Conservation (phyloP, 1,140 invertebrate species). For the Triops cancriformis region DNA sequence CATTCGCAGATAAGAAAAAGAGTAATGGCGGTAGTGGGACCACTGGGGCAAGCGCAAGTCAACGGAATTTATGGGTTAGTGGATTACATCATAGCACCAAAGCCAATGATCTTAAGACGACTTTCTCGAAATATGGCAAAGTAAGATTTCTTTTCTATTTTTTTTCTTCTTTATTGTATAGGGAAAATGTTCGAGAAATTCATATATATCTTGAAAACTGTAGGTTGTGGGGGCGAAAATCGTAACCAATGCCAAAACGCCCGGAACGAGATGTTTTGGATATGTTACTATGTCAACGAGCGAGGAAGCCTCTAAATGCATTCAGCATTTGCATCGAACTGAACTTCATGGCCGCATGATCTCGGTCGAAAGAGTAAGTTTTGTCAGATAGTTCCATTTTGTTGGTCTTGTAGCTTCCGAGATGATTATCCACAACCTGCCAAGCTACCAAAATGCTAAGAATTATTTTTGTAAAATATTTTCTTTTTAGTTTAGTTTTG, state of each 20-base stretch:
- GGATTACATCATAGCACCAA: slow-evolving; percentile 77
- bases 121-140: slow-evolving; percentile 88
- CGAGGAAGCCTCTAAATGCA: slow-evolving; percentile 80
- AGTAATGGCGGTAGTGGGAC: slow-evolving; percentile 30
- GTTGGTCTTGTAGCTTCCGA: too few relatives aligned
- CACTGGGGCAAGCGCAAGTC: slow-evolving; percentile 44
- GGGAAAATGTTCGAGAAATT: neutral
- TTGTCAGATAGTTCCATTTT: too few relatives aligned
- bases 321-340: slow-evolving; percentile 76
- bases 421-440: too few relatives aligned
- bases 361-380: slow-evolving; percentile 72
- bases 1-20: slow-evolving; percentile 26
- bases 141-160: slow-evolving; percentile 44
- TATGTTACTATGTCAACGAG: slow-evolving; percentile 86
- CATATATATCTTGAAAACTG: neutral
- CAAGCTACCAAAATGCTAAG: too few relatives aligned
- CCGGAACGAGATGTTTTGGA: slow-evolving; percentile 84
- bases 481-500: too few relatives aligned
- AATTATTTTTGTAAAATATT: too few relatives aligned
- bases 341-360: slow-evolving; percentile 88
- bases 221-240: slow-evolving; percentile 79
- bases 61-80: slow-evolving; percentile 83
- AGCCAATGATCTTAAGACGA: slow-evolving; percentile 81
- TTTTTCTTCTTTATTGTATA: neutral
- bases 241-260: slow-evolving; percentile 85